Evolutionary conservation across 2,888 invertebrate genomes (phyloP).

Genomic region (Cataglyphis albicans): DNA sequence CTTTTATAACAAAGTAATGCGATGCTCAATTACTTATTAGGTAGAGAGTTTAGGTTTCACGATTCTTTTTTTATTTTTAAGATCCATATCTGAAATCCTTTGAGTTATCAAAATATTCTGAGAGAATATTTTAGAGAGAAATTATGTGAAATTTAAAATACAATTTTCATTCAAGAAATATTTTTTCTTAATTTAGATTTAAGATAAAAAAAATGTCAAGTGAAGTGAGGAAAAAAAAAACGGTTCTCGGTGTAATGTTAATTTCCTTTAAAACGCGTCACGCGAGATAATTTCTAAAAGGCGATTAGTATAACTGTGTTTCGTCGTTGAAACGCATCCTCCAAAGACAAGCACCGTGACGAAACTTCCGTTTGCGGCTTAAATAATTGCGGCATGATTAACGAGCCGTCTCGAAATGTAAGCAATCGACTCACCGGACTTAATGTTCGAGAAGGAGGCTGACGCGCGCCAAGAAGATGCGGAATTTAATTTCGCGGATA

Average conservation of each 20-base stretch:
- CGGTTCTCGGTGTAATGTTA: neutral
- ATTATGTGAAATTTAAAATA: neutral
- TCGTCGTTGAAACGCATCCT: conserved; percentile 5
- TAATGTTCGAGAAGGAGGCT: conserved; percentile 46
- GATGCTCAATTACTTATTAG: neutral
- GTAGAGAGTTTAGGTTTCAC: neutral
- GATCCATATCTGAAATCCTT: neutral
- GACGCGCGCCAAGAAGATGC: conserved; percentile 14
- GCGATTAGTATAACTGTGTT: conserved; percentile 9
- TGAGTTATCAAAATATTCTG: neutral
- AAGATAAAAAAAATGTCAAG: neutral
- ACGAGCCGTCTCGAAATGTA: conserved; percentile 13
- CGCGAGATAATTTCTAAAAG: conserved; percentile 16
- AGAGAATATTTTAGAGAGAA: neutral
- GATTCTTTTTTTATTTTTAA: neutral
- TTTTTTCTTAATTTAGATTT: neutral
- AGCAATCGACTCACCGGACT: conserved; percentile 44
- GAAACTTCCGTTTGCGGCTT: conserved; percentile 30
- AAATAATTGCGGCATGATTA: conserved; percentile 50
- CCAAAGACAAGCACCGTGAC: conserved; percentile 21
- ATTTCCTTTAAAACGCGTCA: conserved; percentile 5
- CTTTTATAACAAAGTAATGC: neutral
- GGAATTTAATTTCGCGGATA: conserved; percentile 62
- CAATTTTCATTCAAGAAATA: neutral
- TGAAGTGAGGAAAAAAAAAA: neutral